Base-by-base conservation (phyloP, 2,113 vertebrate species). In the Corythornis madagascariensis region DNA sequence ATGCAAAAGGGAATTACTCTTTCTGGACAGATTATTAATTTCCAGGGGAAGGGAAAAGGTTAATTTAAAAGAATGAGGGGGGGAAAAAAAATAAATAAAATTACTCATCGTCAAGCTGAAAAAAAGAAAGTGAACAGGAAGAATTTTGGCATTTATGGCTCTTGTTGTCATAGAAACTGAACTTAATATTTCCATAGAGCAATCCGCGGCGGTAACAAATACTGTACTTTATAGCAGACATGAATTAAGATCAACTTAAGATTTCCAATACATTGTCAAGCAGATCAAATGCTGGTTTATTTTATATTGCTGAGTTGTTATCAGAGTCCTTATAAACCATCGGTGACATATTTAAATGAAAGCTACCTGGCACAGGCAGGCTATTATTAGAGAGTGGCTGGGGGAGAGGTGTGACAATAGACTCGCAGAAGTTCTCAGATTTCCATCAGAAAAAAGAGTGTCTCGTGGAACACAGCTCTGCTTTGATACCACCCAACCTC, bases 161-260 rank as follows among this genome's bases (percentile, higher is more conserved):
- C 87, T 8, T 92, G 95, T 96, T 95, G 95, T 93, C 95, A 96
- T 96, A 92, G 96, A 93, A 96, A 96, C 96, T 22, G 89, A 92
- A 96, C 89, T 94, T 96, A 92, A 74, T 96, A 95, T 96, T 96
- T 96, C 96, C 94, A 92, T 50, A 85, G 84, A 82, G 78, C 84
- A 26, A 60, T 79, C 77, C 2, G 1, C 25, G 80, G 87, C 43
- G 67, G 87, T 77, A 96, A 92, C 92, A 92, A 96, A 92, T 64
- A 53, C 92, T 57, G 92, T 66, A n/a, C 69, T 94, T 91, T 80
- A 83, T 15, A 67, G n/a, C 72, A 26, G 76, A 24, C 47, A 77
- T 92, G 95, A 96, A 95, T 96, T 93, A 92, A 93, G 91, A 93
- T 93, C 82, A 83, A 78, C 40, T 91, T 83, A 56, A 89, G 60